phyloP scores from a whole-genome alignment of 2,113 vertebrate species.

The Crotalus tigris region DNA sequence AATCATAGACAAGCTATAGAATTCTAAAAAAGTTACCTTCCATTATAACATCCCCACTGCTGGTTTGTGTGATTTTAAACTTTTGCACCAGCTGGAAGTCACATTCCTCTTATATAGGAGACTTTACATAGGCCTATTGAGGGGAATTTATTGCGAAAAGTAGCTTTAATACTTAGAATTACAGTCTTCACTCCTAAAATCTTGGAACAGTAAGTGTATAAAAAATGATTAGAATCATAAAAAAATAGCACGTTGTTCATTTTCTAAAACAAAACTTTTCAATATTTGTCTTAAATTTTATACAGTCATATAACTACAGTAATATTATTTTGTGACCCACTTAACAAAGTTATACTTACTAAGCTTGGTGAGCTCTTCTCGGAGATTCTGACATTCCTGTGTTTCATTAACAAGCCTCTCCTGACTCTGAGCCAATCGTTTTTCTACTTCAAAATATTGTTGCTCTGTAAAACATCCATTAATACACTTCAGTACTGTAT shows the following conservation, averaged over 20 bases:
- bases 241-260: neutral
- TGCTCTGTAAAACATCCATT: constrained; percentile 75
- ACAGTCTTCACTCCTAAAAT: neutral
- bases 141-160: neutral
- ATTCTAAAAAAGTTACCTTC: neutral
- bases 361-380: constrained; percentile 77
- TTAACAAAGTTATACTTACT: constrained; percentile 68
- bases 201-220: neutral
- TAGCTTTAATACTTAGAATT: neutral
- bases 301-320: neutral
- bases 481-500: neutral
- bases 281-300: neutral
- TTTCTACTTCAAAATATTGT: constrained; percentile 94
- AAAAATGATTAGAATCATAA: neutral
- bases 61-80: neutral
- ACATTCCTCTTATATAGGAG: neutral
- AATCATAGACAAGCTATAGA: neutral
- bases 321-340: neutral
- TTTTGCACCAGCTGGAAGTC: neutral
- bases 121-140: neutral
- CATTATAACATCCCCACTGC: neutral
- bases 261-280: neutral
- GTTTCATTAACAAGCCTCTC: constrained; percentile 84
- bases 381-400: constrained; percentile 80
- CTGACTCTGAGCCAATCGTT: constrained; percentile 84